Evolutionary conservation across 1,140 invertebrate genomes (phyloP).

Genomic region (Periplaneta americana): DNA sequence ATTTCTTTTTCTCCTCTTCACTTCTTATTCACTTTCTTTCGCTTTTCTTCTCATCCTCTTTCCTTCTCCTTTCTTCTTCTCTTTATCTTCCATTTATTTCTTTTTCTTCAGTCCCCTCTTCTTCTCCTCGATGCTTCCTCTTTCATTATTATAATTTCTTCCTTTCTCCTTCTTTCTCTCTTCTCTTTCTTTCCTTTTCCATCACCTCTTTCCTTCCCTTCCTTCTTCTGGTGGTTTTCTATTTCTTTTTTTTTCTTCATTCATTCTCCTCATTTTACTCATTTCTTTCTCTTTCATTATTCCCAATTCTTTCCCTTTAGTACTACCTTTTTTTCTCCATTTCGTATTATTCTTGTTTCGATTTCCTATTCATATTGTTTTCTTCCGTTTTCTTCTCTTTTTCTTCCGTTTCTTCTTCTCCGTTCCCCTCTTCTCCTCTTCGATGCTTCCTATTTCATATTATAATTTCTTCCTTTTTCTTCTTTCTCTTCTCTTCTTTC

Average conservation of each 20-base stretch:
- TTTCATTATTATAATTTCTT: too few relatives aligned
- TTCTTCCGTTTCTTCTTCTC: not conserved
- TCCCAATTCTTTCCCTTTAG: not conserved
- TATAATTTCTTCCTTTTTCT: not conserved
- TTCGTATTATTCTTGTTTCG: not conserved
- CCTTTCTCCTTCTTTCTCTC: not conserved
- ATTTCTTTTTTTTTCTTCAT: not conserved
- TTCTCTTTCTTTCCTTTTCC: not conserved
- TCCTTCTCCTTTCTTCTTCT: not conserved
- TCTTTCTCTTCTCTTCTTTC: too few relatives aligned
- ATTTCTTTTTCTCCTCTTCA: too few relatives aligned
- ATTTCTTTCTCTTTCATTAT: slow-evolving; percentile 25
- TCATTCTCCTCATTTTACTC: slow-evolving; percentile 16
- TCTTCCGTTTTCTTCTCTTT: not conserved
- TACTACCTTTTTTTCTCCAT: not conserved
- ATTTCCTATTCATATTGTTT: not conserved
- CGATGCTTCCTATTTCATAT: not conserved
- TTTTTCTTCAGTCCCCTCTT: not conserved
- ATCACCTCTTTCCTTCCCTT: not conserved
- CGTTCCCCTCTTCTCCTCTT: not conserved
- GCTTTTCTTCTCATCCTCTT: not conserved
- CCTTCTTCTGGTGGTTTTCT: not conserved
- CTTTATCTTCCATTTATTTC: not conserved
- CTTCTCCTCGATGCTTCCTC: too few relatives aligned
- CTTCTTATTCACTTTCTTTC: not conserved